These are phyloP conservation scores for Elachura formosa DNA, from an alignment of 2,113 vertebrate species.

Conservation along the genomic window DNA sequence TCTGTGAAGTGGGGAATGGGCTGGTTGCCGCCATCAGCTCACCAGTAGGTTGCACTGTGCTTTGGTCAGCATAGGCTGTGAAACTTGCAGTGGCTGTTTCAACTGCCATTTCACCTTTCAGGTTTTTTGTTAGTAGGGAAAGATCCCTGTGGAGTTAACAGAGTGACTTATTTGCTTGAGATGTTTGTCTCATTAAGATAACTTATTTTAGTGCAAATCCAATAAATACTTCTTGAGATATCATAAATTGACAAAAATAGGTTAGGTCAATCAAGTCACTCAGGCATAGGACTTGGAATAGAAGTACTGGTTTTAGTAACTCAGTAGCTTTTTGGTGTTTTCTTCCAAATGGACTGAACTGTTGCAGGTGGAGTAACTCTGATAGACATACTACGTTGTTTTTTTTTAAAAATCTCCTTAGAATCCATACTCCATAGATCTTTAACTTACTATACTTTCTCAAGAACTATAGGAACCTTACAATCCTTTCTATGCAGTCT, in stretches of 20 bases:
- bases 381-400: too few species aligned
- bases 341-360: neutral
- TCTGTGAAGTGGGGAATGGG: neutral
- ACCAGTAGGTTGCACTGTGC: neutral
- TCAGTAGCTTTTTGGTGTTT: neutral
- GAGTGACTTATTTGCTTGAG: neutral
- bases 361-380: neutral
- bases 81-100: neutral
- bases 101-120: neutral
- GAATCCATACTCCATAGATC: neutral
- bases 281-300: neutral
- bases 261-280: neutral
- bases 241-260: neutral
- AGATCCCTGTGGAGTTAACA: neutral
- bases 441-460: neutral
- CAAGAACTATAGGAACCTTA: neutral
- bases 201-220: neutral
- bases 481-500: neutral
- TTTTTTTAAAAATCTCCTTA: neutral
- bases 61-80: neutral
- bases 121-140: neutral
- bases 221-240: neutral
- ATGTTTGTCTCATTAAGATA: neutral
- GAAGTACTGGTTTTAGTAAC: neutral
- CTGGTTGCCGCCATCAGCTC: neutral